phyloP scores from a whole-genome alignment of 2,888 invertebrate species.

The Stenichneumon culpator region DNA sequence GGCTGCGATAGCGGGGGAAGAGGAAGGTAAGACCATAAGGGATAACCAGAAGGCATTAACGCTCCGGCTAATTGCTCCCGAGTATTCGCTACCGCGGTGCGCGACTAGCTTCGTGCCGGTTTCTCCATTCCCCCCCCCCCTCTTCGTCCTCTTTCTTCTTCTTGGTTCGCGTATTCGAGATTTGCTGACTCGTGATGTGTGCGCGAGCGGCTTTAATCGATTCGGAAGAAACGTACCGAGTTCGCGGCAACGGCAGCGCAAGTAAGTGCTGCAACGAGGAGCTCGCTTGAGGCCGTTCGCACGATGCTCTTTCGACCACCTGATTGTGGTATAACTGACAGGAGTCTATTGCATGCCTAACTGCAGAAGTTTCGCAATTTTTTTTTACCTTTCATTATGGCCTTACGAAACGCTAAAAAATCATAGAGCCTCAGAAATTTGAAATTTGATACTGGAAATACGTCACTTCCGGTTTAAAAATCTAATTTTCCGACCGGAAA shows the following conservation, averaged over 20 bases:
- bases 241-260: slow-evolving; percentile 52
- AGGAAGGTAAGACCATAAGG: slow-evolving; percentile 44
- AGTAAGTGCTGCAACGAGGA: slow-evolving; percentile 51
- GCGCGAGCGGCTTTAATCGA: slow-evolving; percentile 75
- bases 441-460: background rate
- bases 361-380: background rate
- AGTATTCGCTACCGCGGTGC: slow-evolving; percentile 76
- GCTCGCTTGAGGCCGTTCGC: slow-evolving; percentile 48
- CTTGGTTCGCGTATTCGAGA: slow-evolving; percentile 40
- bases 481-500: no score
- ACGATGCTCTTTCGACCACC: slow-evolving; percentile 54
- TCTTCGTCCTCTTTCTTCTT: slow-evolving; percentile 27
- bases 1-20: background rate
- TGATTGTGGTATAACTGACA: slow-evolving; percentile 20
- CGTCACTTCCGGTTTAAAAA: no score
- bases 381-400: background rate
- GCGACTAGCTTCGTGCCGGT: slow-evolving; percentile 61
- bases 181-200: slow-evolving; percentile 28
- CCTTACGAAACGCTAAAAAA: background rate
- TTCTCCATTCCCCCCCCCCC: slow-evolving; percentile 21
- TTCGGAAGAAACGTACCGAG: slow-evolving; percentile 76
- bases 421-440: no score
- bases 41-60: slow-evolving; percentile 80
- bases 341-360: background rate
- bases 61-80: slow-evolving; percentile 79